A percentile compares a stretch with the other conserved stretches of the same genome.
These are phyloP conservation scores for Hypsibius dujardini DNA, from an alignment of 1,140 invertebrate genomes.

Conservation along the genomic window DNA sequence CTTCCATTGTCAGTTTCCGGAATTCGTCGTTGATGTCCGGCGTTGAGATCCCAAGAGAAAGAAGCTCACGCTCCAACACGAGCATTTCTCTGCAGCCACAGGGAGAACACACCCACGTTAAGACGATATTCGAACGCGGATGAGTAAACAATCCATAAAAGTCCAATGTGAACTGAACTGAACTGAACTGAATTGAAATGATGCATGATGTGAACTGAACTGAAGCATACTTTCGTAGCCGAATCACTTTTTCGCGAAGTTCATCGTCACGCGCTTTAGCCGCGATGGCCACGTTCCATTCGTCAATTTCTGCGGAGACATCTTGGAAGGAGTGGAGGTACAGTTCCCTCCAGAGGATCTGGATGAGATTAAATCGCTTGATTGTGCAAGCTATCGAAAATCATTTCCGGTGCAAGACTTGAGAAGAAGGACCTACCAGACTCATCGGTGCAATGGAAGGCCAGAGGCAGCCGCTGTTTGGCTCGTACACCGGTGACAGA, in stretches of 20 bases:
- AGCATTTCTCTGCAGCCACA: not conserved
- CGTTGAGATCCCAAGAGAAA: not conserved
- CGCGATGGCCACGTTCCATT: conserved; percentile 37
- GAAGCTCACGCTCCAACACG: not conserved
- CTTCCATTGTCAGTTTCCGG: not conserved
- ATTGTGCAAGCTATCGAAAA: not conserved
- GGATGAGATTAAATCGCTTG: conserved; percentile 23
- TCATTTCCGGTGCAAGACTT: conserved; percentile 18
- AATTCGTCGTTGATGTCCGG: not conserved
- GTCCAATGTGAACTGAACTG: too few species aligned
- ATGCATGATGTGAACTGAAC: not conserved
- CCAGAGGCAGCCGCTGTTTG: conserved; percentile 80
- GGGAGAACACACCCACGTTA: not conserved
- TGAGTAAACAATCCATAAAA: too few species aligned
- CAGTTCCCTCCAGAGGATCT: conserved; percentile 45
- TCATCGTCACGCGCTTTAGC: conserved; percentile 43
- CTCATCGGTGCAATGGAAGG: conserved; percentile 92
- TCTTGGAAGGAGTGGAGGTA: conserved; percentile 45
- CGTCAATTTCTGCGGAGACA: conserved; percentile 35
- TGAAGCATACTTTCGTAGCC: conserved; percentile 35
- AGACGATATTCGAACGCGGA: not conserved
- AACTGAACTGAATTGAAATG: too few species aligned
- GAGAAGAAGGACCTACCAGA: conserved; percentile 43
- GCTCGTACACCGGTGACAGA: conserved; percentile 86
- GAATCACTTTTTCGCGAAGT: conserved; percentile 38